Evolutionary conservation across 37 sponge, comb jelly and placozoan species (phyloP), one percentile per base, ranked within the genome.

Genomic region (Ianthella basta): DNA sequence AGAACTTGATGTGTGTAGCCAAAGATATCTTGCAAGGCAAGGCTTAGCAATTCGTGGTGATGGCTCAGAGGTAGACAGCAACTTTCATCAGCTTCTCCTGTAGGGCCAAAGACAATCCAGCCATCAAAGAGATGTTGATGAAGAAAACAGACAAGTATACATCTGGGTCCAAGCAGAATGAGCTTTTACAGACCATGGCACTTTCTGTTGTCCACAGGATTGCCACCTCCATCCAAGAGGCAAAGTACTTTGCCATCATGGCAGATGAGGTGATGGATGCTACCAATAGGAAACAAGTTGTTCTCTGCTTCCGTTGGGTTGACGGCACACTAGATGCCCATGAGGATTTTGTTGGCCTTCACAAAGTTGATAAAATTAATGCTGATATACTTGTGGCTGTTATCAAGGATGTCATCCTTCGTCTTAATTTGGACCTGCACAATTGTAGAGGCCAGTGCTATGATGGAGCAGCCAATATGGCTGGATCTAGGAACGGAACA

Each of bases 381-480:
- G 86, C 90, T 63, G 70, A 56, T 21, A 55, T 60, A 0, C 21
- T 90, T 27, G 55, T 78, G 29, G 29, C 56, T 15, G 80, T 78
- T 23, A 69, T 88, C 19, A 60, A 83, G 12, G 84, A 87, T 72
- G 87, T 83, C 32, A 30, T 91, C 33, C 69, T 82, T 4, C 61
- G 85, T 10, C 18, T 90, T 30, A 82, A 86, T n/a, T 25, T 91
- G 41, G 19, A 67, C 32, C 38, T 86, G 20, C 20, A 19, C 16
- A 86, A 86, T 24, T 23, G 35, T 53, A 56, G 91, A 77, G 87
- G 91, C 12, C 91, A 87, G 56, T 86, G 91, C 60, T 91, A 91
- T 78, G 91, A 91, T 86, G 87, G 91, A 36, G 87, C 84, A 29
- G 41, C 87, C 41, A 39, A 69, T 3, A 89, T 89, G 86, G 38